Evolutionary conservation across 2,113 vertebrate genomes (phyloP).

Genomic region (Ceyx margarethae): DNA sequence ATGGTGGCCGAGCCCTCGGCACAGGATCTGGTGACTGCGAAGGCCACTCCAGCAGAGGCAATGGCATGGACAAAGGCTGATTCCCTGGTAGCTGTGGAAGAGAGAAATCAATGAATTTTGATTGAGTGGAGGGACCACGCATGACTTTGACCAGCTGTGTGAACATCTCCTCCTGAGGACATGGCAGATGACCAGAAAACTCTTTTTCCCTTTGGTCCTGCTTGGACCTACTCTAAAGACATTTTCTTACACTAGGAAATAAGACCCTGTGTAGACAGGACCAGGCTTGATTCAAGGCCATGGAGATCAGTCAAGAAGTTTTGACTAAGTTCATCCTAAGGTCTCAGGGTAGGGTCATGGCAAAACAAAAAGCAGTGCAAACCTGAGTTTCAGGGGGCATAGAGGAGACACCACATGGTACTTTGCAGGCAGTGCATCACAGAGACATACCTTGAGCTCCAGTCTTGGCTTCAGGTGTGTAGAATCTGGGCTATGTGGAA

Average conservation of each 20-base stretch:
- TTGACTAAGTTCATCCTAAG: not conserved
- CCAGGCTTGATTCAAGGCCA: not conserved
- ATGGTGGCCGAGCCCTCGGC: slow-evolving; percentile 90
- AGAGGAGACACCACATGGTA: fast-evolving
- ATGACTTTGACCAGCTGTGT: not conserved
- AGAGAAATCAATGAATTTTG: not conserved
- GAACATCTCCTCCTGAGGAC: not conserved
- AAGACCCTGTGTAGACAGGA: not conserved
- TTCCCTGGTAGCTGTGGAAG: slow-evolving; percentile 88
- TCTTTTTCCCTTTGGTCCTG: not conserved
- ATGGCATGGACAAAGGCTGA: slow-evolving; percentile 97
- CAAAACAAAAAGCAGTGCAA: not conserved
- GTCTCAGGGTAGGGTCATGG: not conserved
- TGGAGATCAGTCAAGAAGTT: not conserved
- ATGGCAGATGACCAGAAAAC: not conserved
- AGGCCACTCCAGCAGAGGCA: slow-evolving; percentile 92
- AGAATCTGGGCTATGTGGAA: not conserved
- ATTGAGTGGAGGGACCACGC: not conserved
- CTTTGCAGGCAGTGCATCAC: not conserved
- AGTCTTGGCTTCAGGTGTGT: fast-evolving
- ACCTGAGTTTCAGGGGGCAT: not conserved
- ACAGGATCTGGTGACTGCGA: slow-evolving; percentile 91
- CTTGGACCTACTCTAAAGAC: not conserved
- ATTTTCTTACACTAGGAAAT: not conserved
- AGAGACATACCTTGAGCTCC: not conserved